Base-by-base conservation (phyloP, 1,140 invertebrate species). In the Macrobrachium nipponense region DNA sequence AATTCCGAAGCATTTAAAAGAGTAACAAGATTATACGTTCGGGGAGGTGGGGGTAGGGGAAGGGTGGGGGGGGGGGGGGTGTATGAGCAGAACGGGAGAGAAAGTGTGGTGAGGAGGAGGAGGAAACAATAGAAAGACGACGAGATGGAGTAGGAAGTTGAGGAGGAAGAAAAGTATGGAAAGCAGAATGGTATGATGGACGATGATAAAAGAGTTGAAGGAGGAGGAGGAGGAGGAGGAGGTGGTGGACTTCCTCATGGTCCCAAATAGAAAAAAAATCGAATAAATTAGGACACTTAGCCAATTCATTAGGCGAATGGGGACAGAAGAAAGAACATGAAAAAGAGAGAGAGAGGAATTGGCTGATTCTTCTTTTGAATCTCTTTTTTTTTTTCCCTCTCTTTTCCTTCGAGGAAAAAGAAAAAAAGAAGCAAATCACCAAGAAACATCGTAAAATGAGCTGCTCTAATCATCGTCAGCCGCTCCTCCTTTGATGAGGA, bases 11-110 rank as follows among this genome's bases (percentile, higher is more conserved):
- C 20, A 72, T 72, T 36, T 72, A 72, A 72, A 36, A 72, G 15
- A 8, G 68, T 72, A 72, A 72, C 68, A 64, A 64, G 78, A 80
- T 62, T 27, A 59, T 80, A 80, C 58, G n/a, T n/a, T 27, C 15
- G 7, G 68, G 7, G 36, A 5, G 68, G 68, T 17, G 20, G 68
- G 14, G 7, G 68, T n/a, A 23, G 68, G 20, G 3, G 68, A 1
- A 70, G 66, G 11, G n/a, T 2, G n/a, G n/a, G 43, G 15, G 20
- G 68, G 17, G 10, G 68, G 15, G 23, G 20, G n/a, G 68, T 72
- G 23, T 17, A 72, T 0, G 15, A 43, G 68, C 20, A 20, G 68
- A 17, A 14, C n/a, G 43, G 15, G 18, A 20, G 15, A 6, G 15
- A 36, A 12, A n/a, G 23, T 20, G n/a, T 27, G 14, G 12, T 20